Base-by-base conservation (phyloP, 2,888 invertebrate genomes). In the Acleris holmiana region DNA sequence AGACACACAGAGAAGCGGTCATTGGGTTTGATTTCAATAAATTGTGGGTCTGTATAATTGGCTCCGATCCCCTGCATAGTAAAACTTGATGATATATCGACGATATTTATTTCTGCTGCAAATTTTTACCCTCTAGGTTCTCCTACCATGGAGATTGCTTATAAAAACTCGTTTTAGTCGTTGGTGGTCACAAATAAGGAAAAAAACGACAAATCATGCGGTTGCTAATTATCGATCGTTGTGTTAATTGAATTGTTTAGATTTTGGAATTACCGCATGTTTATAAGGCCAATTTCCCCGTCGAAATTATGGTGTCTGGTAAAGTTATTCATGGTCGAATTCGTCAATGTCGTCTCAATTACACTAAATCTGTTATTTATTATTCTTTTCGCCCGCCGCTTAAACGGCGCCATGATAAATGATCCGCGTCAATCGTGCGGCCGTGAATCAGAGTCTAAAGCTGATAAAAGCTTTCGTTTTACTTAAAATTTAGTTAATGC, bases 341-440 rank as follows among this genome's bases (percentile, higher is more conserved):
- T 78, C 79, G 79, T 86, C 83, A 85, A 76, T 78, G 85, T 83
- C 85, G 75, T 77, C 71, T 76, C 78, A 78, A 76, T 82, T 73
- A 73, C 72, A 75, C 76, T 73, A 77, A 82, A 85, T 83, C 80
- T 73, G 75, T 77, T 77, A 80, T 77, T 76, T 77, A 78, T 85
- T 82, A 84, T 80, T 83, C 80, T 83, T 85, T 85, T 82, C 85
- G 77, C 82, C 73, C 75, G 73, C 77, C 78, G 80, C 79, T 84
- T 84, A 86, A 86, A 84, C 82, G 80, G 78, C 79, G 79, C 71
- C 73, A 75, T 88, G 85, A 88, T 87, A 83, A 88, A 88, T 83
- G 84, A 86, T 80, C 78, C 78, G 76, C 76, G 82, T 84, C 83
- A 80, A 80, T 83, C 82, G 81, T 75, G 78, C 72, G 72, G 73